Conservation (phyloP, 2,113 vertebrate species). For the Poeciliopsis prolifica region DNA sequence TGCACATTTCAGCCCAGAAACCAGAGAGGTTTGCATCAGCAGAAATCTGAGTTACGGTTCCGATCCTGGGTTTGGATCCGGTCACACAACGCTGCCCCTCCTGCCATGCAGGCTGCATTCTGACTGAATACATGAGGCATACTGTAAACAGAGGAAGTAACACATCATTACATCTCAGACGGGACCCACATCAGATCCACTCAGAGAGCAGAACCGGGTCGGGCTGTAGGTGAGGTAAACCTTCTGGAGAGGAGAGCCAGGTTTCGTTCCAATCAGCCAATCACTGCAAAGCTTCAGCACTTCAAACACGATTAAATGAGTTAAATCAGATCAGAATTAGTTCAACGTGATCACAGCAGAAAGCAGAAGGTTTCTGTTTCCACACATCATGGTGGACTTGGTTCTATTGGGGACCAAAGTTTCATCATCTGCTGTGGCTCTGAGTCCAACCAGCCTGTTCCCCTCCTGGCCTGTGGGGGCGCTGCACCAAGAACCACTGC, state of each 20-base stretch:
- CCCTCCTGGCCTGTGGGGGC: too few relatives aligned
- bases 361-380: too few relatives aligned
- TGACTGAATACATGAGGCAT: conserved; percentile 24
- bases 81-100: background rate
- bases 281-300: background rate
- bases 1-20: conserved; percentile 2
- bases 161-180: conserved; percentile 48
- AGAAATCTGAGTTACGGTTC: background rate
- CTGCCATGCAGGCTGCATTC: conserved; percentile 1
- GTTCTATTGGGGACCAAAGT: too few relatives aligned
- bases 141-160: conserved; percentile 67
- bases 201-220: conserved; percentile 6
- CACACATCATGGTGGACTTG: too few relatives aligned
- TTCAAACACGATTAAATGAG: too few relatives aligned
- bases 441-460: too few relatives aligned
- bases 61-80: conserved; percentile 17
- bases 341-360: too few relatives aligned
- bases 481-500: too few relatives aligned
- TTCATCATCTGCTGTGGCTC: too few relatives aligned
- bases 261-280: background rate
- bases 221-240: background rate
- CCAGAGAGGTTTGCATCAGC: background rate
- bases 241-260: background rate
- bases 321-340: too few relatives aligned
- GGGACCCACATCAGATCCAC: conserved; percentile 1